A percentile compares a stretch with the other conserved stretches of the same genome.
Conservation (phyloP, 1,140 invertebrate genomes). For the Tetraneura akinire region DNA sequence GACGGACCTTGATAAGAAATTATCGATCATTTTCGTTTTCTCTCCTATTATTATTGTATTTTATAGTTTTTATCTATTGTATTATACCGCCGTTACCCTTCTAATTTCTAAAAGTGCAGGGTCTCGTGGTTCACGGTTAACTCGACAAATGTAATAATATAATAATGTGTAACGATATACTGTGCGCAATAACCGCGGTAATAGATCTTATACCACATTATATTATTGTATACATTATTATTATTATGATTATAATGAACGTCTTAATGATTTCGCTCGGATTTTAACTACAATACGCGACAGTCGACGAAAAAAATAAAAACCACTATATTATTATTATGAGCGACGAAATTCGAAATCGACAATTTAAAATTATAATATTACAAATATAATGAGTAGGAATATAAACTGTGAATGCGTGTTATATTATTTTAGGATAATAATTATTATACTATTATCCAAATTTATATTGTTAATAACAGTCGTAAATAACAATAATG, state of each 20-base stretch:
- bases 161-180: too few relatives aligned
- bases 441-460: too few relatives aligned
- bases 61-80: too few relatives aligned
- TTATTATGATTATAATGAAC: background rate
- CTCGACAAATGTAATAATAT: background rate
- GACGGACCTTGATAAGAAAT: too few relatives aligned
- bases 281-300: background rate
- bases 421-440: too few relatives aligned
- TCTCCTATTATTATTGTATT: too few relatives aligned
- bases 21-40: too few relatives aligned
- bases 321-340: background rate
- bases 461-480: too few relatives aligned
- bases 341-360: background rate
- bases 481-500: too few relatives aligned
- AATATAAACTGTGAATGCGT: too few relatives aligned
- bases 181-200: background rate
- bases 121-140: constrained; percentile 6
- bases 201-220: background rate
- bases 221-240: background rate
- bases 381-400: background rate
- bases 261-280: background rate
- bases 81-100: background rate
- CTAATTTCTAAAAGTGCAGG: background rate
- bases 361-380: background rate
- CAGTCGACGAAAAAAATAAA: background rate